Percentiles rank a stretch among this genome's conserved stretches.
phyloP scores from a whole-genome alignment of 2,113 vertebrate genomes.

The Crotalus tigris region DNA sequence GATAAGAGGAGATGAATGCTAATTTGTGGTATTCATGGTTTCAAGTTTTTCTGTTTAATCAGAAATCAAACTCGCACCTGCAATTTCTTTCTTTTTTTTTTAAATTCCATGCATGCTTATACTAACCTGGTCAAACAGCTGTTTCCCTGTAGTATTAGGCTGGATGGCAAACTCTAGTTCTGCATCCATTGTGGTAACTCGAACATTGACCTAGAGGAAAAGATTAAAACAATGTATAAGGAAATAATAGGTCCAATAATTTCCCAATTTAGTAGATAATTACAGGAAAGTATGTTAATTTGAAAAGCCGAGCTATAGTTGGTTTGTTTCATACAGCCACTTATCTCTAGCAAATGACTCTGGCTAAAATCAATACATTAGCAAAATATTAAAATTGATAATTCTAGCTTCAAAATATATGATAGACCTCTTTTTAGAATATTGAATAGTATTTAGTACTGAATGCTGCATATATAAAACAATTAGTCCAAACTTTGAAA shows the following conservation, averaged over 20 bases:
- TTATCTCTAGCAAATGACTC: neutral
- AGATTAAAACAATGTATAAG: neutral
- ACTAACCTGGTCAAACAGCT: slow-evolving; percentile 96
- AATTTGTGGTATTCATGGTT: neutral
- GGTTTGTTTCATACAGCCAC: neutral
- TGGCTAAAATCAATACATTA: neutral
- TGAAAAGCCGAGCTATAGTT: neutral
- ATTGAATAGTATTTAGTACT: neutral
- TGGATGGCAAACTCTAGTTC: slow-evolving; percentile 98
- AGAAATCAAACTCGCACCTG: neutral
- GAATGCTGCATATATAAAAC: neutral
- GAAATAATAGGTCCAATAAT: neutral
- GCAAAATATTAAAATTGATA: neutral
- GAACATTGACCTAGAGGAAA: slow-evolving; percentile 86
- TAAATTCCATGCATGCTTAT: neutral
- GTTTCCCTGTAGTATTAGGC: slow-evolving; percentile 91
- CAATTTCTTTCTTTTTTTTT: neutral
- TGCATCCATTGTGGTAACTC: slow-evolving; percentile 94
- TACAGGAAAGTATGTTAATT: neutral
- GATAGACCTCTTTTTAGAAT: neutral
- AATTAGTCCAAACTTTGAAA: slow-evolving; percentile 2
- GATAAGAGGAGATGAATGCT: neutral
- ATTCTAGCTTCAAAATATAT: neutral
- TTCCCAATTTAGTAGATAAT: neutral
- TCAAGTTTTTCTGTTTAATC: neutral